Evolutionary conservation across 64 coral and sea anemone genomes (phyloP), one percentile per base, ranked within the genome.

Genomic region (Dendronephthya gigantea): DNA sequence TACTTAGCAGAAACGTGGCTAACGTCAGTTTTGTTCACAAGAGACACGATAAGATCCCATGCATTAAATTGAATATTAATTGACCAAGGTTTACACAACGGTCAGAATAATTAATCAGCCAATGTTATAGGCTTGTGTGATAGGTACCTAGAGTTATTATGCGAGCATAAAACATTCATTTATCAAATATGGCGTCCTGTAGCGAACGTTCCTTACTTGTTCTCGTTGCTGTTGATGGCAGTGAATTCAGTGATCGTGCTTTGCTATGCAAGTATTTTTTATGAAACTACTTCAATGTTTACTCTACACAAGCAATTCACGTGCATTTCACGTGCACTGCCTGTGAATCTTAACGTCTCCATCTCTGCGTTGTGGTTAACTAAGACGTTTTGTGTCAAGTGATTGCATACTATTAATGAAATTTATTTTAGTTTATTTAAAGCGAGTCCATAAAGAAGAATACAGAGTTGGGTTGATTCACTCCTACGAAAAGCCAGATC

Each of bases 191-290:
- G 55, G 55, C 55, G 55, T 62, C 55, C 17, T 62, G 55, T 22
- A 19, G 55, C 55, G 55, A 62, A 45, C 7, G 55, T 23, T 23
- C 17, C 4, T 45, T 45, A 27, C 55, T 62, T n/a, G 55, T 62
- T 62, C 55, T 62, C 17, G 55, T 62, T 62, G 55, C 55, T 62
- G 55, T 62, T 62, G 55, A 62, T 62, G 55, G 55, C 55, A 62
- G 55, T 62, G 55, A 62, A 62, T 62, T 62, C 19, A 62, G 55
- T 62, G 55, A 62, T 62, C 55, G 55, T 62, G 55, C 55, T 27
- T 62, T 62, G 55, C 55, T 23, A 23, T 62, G 55, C 25, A 62
- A 62, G 55, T 62, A 45, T 45, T 45, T 11, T 6, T 45, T 45
- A n/a, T n/a, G n/a, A n/a, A n/a, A n/a, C n/a, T n/a, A n/a, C n/a